phyloP scores from a whole-genome alignment of 2,888 invertebrate species.

The Sarcophaga carnaria region DNA sequence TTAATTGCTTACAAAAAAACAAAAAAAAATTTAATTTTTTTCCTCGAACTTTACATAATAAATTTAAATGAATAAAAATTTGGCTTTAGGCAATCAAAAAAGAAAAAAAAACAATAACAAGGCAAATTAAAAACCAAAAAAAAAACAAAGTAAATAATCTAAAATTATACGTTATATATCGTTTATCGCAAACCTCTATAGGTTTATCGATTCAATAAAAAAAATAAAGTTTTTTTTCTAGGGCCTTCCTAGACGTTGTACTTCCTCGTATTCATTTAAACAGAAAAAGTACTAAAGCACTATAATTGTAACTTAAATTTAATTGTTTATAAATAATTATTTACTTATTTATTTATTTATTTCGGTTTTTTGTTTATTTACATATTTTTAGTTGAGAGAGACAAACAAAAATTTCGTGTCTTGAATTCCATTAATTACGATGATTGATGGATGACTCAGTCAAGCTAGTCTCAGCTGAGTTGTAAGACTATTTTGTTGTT shows the following conservation, averaged over 20 bases:
- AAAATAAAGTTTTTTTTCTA: background rate
- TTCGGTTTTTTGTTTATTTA: background rate
- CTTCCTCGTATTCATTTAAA: background rate
- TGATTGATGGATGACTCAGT: too few relatives aligned
- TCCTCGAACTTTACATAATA: background rate
- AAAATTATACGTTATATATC: background rate
- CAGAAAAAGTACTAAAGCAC: background rate
- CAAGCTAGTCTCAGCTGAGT: too few relatives aligned
- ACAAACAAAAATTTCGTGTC: too few relatives aligned
- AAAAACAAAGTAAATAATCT: too few relatives aligned
- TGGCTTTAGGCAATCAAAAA: background rate
- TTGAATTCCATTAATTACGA: too few relatives aligned
- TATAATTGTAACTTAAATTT: background rate
- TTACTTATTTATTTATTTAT: too few relatives aligned
- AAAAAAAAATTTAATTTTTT: background rate
- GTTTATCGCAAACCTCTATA: background rate
- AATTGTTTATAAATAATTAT: background rate
- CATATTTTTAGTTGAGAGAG: too few relatives aligned
- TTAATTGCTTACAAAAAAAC: background rate
- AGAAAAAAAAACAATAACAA: background rate
- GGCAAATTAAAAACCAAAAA: too few relatives aligned
- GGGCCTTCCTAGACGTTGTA: background rate
- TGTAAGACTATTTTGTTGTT: too few relatives aligned
- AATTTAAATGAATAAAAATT: slow-evolving; percentile 6
- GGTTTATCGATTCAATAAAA: background rate